Evolutionary conservation across 35 echinoderm and acorn worm species (phyloP).

Genomic region (Holothuria glaberrima): DNA sequence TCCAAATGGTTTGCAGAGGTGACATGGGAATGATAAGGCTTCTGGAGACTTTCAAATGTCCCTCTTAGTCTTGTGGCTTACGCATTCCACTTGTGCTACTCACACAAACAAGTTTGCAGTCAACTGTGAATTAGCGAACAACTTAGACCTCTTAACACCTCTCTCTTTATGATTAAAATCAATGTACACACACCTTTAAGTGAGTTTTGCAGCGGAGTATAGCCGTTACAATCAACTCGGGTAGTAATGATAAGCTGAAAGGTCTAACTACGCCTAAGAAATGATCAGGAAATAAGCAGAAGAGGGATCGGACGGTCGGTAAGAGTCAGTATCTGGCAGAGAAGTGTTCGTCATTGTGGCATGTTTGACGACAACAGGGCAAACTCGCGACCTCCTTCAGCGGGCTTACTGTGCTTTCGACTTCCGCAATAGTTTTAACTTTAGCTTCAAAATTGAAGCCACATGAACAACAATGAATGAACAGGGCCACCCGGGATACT

Average conservation of each 20-base stretch:
- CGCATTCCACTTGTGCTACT: slow-evolving; percentile 42
- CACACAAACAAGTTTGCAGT: slow-evolving; percentile 25
- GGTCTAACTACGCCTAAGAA: too few species aligned
- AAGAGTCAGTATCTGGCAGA: neutral
- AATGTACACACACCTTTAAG: slow-evolving; percentile 7
- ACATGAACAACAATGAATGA: slow-evolving; percentile 6
- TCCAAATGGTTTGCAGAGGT: slow-evolving; percentile 42
- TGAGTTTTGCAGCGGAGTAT: too few species aligned
- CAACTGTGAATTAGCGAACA: slow-evolving; percentile 25
- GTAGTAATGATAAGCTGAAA: too few species aligned
- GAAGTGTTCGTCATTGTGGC: slow-evolving; percentile 31
- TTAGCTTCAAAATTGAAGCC: slow-evolving; percentile 44
- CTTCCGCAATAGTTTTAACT: slow-evolving; percentile 47
- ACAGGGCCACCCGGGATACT: slow-evolving; percentile 45
- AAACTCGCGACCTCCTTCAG: slow-evolving; percentile 28
- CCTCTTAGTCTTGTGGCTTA: slow-evolving; percentile 14
- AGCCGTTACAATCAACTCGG: too few species aligned
- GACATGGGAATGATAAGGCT: slow-evolving; percentile 39
- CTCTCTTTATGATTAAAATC: slow-evolving; percentile 31
- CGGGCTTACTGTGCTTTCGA: slow-evolving; percentile 24
- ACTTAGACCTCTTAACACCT: slow-evolving; percentile 18
- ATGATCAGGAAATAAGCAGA: neutral
- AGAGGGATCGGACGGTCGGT: neutral
- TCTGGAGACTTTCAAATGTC: neutral
- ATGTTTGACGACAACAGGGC: slow-evolving; percentile 49